Conservation (phyloP, 2,888 invertebrate species). For the Rhyacophila evoluta region DNA sequence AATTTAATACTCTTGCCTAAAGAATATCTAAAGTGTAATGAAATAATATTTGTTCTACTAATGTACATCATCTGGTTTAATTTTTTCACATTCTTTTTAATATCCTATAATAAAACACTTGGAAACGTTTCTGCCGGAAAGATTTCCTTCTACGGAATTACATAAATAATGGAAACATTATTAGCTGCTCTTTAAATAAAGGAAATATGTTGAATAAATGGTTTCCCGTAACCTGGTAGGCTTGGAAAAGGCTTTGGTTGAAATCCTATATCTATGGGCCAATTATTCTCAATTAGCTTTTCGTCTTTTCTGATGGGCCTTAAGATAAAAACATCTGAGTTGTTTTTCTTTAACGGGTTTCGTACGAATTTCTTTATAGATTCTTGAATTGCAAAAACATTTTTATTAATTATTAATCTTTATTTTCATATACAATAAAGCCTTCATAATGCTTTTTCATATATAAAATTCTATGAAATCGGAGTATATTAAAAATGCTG, state of each 20-base stretch:
- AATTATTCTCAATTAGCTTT: slow-evolving; percentile 30
- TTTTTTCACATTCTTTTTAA: not conserved
- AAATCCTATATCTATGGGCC: slow-evolving; percentile 26
- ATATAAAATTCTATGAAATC: not conserved
- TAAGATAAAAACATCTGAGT: slow-evolving; percentile 5
- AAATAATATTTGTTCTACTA: no score
- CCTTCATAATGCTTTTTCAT: not conserved
- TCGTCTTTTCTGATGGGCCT: slow-evolving; percentile 26
- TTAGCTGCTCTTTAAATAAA: not conserved
- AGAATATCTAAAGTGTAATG: no score
- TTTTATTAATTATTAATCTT: not conserved
- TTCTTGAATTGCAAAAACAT: not conserved
- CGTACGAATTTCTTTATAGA: not conserved
- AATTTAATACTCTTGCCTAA: no score
- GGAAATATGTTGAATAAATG: slow-evolving; percentile 24
- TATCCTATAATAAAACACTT: not conserved
- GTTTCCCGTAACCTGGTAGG: slow-evolving; percentile 19
- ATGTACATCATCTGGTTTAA: not conserved
- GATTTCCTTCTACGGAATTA: not conserved
- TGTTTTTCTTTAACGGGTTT: slow-evolving; percentile 21
- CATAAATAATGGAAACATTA: not conserved
- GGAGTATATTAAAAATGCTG: not conserved
- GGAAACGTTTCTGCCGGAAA: not conserved
- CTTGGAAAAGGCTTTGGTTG: slow-evolving; percentile 18
- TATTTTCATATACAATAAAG: not conserved